These are phyloP conservation scores for Epinephelus coioides DNA, from an alignment of 2,797 vertebrate species.

Conservation along the genomic window DNA sequence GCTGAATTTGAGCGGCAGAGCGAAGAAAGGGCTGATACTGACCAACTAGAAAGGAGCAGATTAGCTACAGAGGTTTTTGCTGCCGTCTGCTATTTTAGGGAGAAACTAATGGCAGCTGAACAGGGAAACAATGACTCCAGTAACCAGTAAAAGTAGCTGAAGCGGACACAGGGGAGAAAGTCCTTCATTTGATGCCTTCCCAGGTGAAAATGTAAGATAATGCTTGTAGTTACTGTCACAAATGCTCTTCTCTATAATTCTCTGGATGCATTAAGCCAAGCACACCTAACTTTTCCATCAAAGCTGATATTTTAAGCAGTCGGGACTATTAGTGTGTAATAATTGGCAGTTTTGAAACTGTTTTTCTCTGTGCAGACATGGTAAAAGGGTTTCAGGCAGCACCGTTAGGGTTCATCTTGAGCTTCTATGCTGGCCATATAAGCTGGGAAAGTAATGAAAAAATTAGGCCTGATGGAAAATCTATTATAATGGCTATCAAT, in stretches of 20 bases:
- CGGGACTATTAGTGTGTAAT: slow-evolving; percentile 48
- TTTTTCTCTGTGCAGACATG: slow-evolving; percentile 20
- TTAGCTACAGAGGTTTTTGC: slow-evolving; percentile 70
- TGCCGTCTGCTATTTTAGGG: slow-evolving; percentile 68
- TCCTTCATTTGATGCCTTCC: slow-evolving; percentile 49
- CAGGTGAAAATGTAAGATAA: slow-evolving; percentile 73
- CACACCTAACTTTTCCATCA: slow-evolving; percentile 52
- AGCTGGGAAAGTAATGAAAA: slow-evolving; percentile 33
- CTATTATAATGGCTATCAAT: slow-evolving; percentile 20
- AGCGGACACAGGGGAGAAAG: slow-evolving; percentile 6
- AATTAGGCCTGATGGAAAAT: slow-evolving; percentile 38
- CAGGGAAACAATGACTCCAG: slow-evolving; percentile 61
- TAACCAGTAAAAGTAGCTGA: slow-evolving; percentile 38
- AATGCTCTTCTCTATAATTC: slow-evolving; percentile 34
- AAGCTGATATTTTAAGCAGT: slow-evolving; percentile 56
- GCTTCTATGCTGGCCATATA: slow-evolving; percentile 1
- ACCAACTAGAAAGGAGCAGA: slow-evolving; percentile 64
- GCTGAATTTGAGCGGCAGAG: slow-evolving; percentile 66
- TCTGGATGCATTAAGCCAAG: slow-evolving; percentile 43
- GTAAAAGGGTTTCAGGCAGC: slow-evolving; percentile 34
- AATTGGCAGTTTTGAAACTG: slow-evolving; percentile 44
- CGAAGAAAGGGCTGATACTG: slow-evolving; percentile 54
- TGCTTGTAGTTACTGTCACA: slow-evolving; percentile 42
- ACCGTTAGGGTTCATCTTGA: slow-evolving; percentile 12
- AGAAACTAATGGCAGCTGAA: slow-evolving; percentile 58